These are phyloP conservation scores for Epistrophe grossulariae DNA, from an alignment of 2,888 invertebrate genomes.

Conservation along the genomic window DNA sequence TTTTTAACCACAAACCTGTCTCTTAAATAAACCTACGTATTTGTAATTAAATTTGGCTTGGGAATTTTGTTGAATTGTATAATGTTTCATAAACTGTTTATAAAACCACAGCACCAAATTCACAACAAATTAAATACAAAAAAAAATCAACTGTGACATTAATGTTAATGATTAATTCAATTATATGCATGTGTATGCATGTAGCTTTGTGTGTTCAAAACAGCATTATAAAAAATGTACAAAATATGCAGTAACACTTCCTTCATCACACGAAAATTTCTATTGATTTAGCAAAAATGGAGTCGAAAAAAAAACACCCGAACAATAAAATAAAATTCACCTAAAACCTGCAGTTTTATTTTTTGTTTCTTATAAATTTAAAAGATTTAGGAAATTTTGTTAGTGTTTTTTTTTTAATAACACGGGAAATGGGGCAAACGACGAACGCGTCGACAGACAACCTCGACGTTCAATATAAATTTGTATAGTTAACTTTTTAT, in stretches of 20 bases:
- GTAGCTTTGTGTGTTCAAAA: not conserved
- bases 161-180: too few species aligned
- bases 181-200: too few species aligned
- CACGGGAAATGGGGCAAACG: not conserved
- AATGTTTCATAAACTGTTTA: too few species aligned
- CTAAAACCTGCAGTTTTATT: too few species aligned
- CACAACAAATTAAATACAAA: too few species aligned
- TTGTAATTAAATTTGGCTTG: too few species aligned
- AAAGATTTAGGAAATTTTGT: not conserved
- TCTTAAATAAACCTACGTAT: too few species aligned
- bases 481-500: not conserved
- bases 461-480: constrained; percentile 1
- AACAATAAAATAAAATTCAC: not conserved
- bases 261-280: not conserved
- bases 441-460: not conserved
- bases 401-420: not conserved
- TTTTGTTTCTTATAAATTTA: not conserved
- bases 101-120: too few species aligned
- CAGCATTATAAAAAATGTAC: not conserved
- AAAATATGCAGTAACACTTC: not conserved
- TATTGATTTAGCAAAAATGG: not conserved
- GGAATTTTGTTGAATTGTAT: too few species aligned
- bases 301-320: not conserved
- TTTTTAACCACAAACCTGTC: too few species aligned
- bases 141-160: not conserved